phyloP scores from a whole-genome alignment of 2,888 invertebrate genomes.

The Drosophila greeni region DNA sequence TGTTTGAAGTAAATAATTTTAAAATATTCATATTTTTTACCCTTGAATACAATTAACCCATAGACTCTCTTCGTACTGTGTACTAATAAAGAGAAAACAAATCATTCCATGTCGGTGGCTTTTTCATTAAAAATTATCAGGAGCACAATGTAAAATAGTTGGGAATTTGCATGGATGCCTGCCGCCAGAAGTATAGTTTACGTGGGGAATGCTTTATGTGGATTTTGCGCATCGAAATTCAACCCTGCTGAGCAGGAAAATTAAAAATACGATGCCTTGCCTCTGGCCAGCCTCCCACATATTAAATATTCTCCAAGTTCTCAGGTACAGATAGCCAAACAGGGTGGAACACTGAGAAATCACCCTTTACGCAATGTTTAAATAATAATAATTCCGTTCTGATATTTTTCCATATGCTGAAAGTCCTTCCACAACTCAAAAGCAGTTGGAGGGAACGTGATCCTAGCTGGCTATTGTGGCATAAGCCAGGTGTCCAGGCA shows the following conservation, averaged over 20 bases:
- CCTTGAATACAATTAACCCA: not conserved
- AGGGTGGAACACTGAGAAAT: not conserved
- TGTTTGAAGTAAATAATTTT: no score
- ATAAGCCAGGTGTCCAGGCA: slow-evolving; percentile 9
- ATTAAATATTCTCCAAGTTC: slow-evolving; percentile 13
- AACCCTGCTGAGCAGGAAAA: not conserved
- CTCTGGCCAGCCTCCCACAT: not conserved
- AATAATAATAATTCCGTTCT: not conserved
- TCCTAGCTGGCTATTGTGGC: not conserved
- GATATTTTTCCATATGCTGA: not conserved
- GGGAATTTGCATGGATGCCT: slow-evolving; percentile 52
- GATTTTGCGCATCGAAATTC: slow-evolving; percentile 14
- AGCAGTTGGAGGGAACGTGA: slow-evolving; percentile 1
- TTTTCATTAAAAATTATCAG: slow-evolving; percentile 38
- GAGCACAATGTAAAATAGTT: slow-evolving; percentile 51
- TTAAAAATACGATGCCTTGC: slow-evolving; percentile 11
- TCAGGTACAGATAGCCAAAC: not conserved
- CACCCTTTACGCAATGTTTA: not conserved
- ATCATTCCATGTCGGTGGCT: slow-evolving; percentile 7
- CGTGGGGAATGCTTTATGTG: slow-evolving; percentile 8
- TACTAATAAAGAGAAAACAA: slow-evolving; percentile 1
- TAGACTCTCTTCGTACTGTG: not conserved
- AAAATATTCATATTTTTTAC: no score
- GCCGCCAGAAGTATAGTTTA: slow-evolving; percentile 13
- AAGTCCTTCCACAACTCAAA: not conserved